Evolutionary conservation across 2,797 vertebrate species (phyloP).

Genomic region (Sciurus vulgaris): DNA sequence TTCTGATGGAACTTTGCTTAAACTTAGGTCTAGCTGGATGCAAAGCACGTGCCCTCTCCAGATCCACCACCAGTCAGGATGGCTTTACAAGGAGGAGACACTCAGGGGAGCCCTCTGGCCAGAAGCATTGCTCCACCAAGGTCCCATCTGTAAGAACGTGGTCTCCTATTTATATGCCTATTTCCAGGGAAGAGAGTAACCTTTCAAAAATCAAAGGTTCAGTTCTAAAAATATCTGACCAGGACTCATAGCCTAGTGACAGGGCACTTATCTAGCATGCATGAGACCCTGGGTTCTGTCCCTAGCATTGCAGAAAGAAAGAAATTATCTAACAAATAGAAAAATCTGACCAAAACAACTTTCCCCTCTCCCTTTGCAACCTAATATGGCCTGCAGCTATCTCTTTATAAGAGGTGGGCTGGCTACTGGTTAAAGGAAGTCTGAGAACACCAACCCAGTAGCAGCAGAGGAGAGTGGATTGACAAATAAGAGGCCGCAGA

Average conservation of each 20-base stretch:
- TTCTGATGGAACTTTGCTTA: background rate
- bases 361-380: background rate
- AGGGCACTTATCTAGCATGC: background rate
- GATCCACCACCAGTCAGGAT: rapidly evolving
- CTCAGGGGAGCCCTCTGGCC: background rate
- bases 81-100: background rate
- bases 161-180: background rate
- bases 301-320: too few relatives aligned
- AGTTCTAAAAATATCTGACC: background rate
- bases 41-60: background rate
- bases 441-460: background rate
- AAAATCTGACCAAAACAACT: background rate
- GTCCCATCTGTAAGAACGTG: background rate
- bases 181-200: background rate
- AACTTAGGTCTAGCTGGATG: too few relatives aligned
- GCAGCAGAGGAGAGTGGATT: background rate
- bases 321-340: background rate
- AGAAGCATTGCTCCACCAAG: background rate
- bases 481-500: background rate
- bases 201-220: background rate
- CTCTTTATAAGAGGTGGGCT: background rate
- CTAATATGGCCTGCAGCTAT: rapidly evolving
- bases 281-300: too few relatives aligned
- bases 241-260: background rate
- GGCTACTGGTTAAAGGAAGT: too few relatives aligned